Evolutionary conservation across 2,888 invertebrate genomes (phyloP).

Genomic region (Trisateles emortualis): DNA sequence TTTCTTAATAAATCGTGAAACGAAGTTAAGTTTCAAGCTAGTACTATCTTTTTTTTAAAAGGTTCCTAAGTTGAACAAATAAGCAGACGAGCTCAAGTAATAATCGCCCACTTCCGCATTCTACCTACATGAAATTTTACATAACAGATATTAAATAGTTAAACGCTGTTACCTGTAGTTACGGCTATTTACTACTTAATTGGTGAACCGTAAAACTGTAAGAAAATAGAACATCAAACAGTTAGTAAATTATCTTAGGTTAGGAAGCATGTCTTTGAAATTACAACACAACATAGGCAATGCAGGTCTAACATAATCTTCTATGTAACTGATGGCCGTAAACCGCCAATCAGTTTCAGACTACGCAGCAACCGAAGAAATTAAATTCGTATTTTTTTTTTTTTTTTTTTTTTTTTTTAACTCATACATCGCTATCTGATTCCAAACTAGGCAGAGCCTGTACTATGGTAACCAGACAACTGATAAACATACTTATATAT

Average conservation of each 20-base stretch:
- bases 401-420: too few species aligned
- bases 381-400: too few species aligned
- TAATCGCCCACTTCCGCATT: constrained; percentile 43
- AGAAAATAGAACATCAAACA: neutral
- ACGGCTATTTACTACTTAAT: neutral
- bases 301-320: neutral
- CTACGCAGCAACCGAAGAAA: neutral
- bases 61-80: constrained; percentile 24
- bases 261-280: neutral
- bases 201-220: neutral
- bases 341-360: neutral
- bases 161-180: constrained; percentile 3
- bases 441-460: too few species aligned
- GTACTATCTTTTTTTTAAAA: too few species aligned
- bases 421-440: too few species aligned
- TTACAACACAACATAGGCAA: neutral
- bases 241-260: neutral
- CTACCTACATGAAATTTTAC: constrained; percentile 32
- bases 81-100: constrained; percentile 32
- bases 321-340: too few species aligned
- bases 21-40: too few species aligned
- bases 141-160: constrained; percentile 32
- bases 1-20: too few species aligned
- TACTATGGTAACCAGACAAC: too few species aligned
- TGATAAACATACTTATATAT: too few species aligned